A percentile compares a stretch with the other conserved stretches of the same genome.
These are phyloP conservation scores for Metallyticus violacea DNA, from an alignment of 2,888 invertebrate species.

Conservation along the genomic window DNA sequence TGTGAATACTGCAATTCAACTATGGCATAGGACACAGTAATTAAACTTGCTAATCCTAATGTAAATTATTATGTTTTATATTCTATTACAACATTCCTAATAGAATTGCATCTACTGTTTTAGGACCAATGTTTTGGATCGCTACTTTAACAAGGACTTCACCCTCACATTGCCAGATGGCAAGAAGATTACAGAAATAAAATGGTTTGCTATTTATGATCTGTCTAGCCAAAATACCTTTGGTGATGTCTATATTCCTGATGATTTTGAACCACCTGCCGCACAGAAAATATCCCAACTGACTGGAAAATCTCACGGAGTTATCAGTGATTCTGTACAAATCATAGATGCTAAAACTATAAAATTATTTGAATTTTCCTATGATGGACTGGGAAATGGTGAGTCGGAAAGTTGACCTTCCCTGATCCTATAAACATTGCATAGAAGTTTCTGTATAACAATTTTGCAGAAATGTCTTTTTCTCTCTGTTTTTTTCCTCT, in stretches of 20 bases:
- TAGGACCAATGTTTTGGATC: slow-evolving; percentile 80
- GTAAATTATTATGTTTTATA: too few species aligned
- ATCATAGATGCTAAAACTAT: slow-evolving; percentile 80
- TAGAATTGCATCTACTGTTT: slow-evolving; percentile 36
- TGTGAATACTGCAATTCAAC: too few species aligned
- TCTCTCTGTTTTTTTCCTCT: too few species aligned
- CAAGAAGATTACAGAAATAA: slow-evolving; percentile 81
- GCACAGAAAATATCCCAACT: slow-evolving; percentile 61
- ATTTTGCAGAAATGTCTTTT: too few species aligned
- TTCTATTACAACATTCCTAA: too few species aligned
- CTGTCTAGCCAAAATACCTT: slow-evolving; percentile 76
- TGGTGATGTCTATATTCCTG: slow-evolving; percentile 86
- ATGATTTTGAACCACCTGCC: slow-evolving; percentile 83
- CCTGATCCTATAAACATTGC: not conserved
- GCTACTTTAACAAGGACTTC: slow-evolving; percentile 84
- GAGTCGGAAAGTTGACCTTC: not conserved
- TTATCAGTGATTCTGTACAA: slow-evolving; percentile 68
- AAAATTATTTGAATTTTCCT: slow-evolving; percentile 68
- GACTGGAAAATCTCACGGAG: slow-evolving; percentile 60
- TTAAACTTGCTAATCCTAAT: too few species aligned
- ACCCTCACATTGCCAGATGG: slow-evolving; percentile 77
- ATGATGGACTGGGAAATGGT: slow-evolving; percentile 69
- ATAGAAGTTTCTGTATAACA: too few species aligned
- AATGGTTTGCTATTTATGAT: slow-evolving; percentile 89
- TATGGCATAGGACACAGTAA: too few species aligned